Evolutionary conservation across 2,113 vertebrate species (phyloP).

Genomic region (Platichthys flesus): DNA sequence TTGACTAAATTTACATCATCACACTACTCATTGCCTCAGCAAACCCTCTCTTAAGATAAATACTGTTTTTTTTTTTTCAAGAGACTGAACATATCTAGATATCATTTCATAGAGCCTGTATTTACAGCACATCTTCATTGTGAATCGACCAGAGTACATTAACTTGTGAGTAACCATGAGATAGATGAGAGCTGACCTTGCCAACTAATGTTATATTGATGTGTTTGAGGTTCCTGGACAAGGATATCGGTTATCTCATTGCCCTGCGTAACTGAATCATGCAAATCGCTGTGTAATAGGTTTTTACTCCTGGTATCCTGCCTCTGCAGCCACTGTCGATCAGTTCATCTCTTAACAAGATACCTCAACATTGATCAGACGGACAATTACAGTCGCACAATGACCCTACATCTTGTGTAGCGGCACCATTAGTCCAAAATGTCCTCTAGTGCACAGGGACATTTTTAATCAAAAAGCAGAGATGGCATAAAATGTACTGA

Average conservation of each 20-base stretch:
- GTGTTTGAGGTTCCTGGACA: slow-evolving; percentile 36
- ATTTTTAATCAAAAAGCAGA: too few relatives aligned
- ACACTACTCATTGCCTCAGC: not conserved
- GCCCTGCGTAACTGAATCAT: slow-evolving; percentile 24
- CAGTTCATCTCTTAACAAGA: not conserved
- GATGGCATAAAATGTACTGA: too few relatives aligned
- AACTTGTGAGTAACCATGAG: too few relatives aligned
- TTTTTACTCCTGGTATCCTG: not conserved
- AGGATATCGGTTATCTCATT: slow-evolving; percentile 38
- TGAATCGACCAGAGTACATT: not conserved
- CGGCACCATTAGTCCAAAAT: too few relatives aligned
- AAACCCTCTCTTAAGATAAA: too few relatives aligned
- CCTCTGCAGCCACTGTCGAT: slow-evolving; percentile 8
- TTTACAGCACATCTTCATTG: not conserved
- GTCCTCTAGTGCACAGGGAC: too few relatives aligned
- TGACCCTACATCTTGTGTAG: too few relatives aligned
- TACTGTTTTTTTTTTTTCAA: not conserved
- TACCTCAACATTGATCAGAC: too few relatives aligned
- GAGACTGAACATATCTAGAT: not conserved
- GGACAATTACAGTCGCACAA: too few relatives aligned
- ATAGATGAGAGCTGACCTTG: too few relatives aligned
- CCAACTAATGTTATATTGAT: slow-evolving; percentile 20
- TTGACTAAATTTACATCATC: too few relatives aligned
- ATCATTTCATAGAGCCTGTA: not conserved
- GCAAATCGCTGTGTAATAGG: slow-evolving; percentile 28